These are phyloP conservation scores for Wasmannia auropunctata DNA, from an alignment of 1,140 invertebrate genomes.

Conservation along the genomic window DNA sequence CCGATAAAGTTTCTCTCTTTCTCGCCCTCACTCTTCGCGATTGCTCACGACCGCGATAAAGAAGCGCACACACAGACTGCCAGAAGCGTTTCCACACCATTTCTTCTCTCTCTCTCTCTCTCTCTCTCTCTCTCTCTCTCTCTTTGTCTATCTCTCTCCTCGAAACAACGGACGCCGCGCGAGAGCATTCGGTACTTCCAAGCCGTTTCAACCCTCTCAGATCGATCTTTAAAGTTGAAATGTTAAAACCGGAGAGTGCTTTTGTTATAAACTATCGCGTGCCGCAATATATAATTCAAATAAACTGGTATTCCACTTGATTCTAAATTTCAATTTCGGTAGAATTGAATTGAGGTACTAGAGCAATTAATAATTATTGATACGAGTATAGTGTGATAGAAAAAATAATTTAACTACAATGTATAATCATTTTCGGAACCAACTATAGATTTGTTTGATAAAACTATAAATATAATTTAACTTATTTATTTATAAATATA, in stretches of 20 bases:
- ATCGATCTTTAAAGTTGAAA: not conserved
- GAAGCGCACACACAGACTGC: not conserved
- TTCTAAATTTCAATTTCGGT: not conserved
- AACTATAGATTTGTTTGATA: no score
- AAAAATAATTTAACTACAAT: no score
- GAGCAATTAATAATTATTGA: not conserved
- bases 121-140: no score
- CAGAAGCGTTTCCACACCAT: not conserved
- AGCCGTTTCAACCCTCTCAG: not conserved
- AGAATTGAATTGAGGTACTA: not conserved
- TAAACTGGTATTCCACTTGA: not conserved
- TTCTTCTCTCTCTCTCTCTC: no score
- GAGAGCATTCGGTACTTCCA: not conserved
- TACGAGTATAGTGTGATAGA: no score
- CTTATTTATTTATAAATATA: no score
- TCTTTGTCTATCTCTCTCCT: no score
- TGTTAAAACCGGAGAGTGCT: not conserved
- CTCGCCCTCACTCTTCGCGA: constrained; percentile 16
- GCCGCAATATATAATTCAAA: not conserved
- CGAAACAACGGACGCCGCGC: not conserved
- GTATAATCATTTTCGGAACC: no score
- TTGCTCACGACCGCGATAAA: constrained; percentile 18
- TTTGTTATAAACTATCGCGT: not conserved
- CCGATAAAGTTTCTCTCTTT: constrained; percentile 54
- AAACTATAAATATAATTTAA: no score